These are phyloP conservation scores for Pachypeltis micranthus DNA, from an alignment of 1,140 invertebrate species.

Conservation along the genomic window DNA sequence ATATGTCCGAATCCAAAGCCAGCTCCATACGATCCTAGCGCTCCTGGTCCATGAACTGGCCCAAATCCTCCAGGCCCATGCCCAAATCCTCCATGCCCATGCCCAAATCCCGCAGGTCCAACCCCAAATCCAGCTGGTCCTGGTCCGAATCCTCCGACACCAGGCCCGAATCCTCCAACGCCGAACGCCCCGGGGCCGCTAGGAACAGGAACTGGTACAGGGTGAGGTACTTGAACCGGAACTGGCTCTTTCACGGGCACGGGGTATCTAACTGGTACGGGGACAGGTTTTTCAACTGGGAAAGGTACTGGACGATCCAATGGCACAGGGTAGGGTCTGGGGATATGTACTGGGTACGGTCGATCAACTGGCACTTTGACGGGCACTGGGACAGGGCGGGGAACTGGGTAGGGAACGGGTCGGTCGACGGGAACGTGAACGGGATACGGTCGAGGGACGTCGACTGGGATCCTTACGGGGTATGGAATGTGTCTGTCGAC, in stretches of 20 bases:
- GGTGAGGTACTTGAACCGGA: conserved; percentile 7
- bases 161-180: neutral
- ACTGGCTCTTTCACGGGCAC: conserved; percentile 10
- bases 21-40: neutral
- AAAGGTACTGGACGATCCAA: conserved; percentile 11
- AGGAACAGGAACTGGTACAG: conserved; percentile 9
- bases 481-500: conserved; percentile 13
- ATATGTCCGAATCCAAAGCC: neutral
- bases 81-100: conserved; percentile 23
- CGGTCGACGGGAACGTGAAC: conserved; percentile 14
- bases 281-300: conserved; percentile 10
- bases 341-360: conserved; percentile 11
- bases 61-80: neutral
- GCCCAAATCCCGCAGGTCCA: too few relatives aligned
- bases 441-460: conserved; percentile 16
- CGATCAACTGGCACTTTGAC: conserved; percentile 17
- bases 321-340: conserved; percentile 7
- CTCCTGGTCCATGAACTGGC: neutral
- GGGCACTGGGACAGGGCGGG: conserved; percentile 7
- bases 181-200: neutral
- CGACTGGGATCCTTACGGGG: conserved; percentile 12
- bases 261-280: conserved; percentile 12
- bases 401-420: conserved; percentile 9
- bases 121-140: too few relatives aligned
- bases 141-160: neutral